Evolutionary conservation across 2,797 vertebrate genomes (phyloP).

Genomic region (Remorina albescens): DNA sequence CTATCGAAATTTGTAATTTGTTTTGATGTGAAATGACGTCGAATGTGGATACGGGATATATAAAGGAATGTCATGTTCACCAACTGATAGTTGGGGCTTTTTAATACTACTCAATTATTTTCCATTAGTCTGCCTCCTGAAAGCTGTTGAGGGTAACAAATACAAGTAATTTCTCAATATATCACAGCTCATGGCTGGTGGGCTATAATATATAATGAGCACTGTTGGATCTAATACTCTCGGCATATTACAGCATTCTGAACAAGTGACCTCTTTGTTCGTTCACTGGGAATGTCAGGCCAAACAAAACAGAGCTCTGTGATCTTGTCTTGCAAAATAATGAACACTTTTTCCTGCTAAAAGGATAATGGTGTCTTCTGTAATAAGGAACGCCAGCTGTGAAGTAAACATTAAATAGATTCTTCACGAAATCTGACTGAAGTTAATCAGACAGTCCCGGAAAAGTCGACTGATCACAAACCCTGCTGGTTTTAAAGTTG

Average conservation of each 20-base stretch:
- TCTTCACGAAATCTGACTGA: slow-evolving; percentile 6
- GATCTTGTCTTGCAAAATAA: slow-evolving; percentile 52
- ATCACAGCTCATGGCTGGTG: slow-evolving; percentile 24
- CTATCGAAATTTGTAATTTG: too few species aligned
- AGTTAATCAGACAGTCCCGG: not conserved
- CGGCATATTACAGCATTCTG: slow-evolving; percentile 37
- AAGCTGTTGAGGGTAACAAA: slow-evolving; percentile 28
- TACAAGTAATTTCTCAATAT: slow-evolving; percentile 48
- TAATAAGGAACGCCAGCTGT: not conserved
- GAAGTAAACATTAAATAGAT: slow-evolving; percentile 15
- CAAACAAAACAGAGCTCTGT: slow-evolving; percentile 54
- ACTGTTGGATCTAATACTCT: slow-evolving; percentile 33
- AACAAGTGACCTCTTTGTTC: slow-evolving; percentile 30
- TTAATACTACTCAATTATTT: slow-evolving; percentile 43
- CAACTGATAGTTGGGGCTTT: not conserved
- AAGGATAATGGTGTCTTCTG: slow-evolving; percentile 46
- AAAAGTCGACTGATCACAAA: not conserved
- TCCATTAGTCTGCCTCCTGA: slow-evolving; percentile 31
- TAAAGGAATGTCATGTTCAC: slow-evolving; percentile 9
- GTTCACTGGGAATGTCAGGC: slow-evolving; percentile 62
- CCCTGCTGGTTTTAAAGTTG: not conserved
- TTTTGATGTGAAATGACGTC: too few species aligned
- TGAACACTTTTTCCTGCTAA: slow-evolving; percentile 43
- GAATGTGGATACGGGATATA: too few species aligned
- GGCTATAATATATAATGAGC: slow-evolving; percentile 38